A percentile compares a stretch with the other conserved stretches of the same genome.
These are phyloP conservation scores for Eupithecia centaureata DNA, from an alignment of 2,888 invertebrate species.

Conservation along the genomic window DNA sequence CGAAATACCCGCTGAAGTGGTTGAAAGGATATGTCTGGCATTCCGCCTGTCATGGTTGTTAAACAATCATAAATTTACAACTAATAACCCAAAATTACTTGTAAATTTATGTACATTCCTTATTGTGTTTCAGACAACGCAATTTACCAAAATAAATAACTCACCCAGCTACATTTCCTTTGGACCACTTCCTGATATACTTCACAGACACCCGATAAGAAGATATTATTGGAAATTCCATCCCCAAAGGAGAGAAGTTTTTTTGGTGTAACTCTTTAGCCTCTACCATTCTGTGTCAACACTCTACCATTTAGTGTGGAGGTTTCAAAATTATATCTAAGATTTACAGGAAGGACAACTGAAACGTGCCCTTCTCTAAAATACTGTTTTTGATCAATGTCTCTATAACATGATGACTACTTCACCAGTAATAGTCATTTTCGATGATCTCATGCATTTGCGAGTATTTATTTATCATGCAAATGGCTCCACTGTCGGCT, in stretches of 20 bases:
- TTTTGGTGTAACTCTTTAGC: no score
- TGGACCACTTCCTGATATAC: no score
- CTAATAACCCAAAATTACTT: neutral
- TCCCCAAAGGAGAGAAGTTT: no score
- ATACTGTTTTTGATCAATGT: neutral
- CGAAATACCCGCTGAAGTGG: constrained; percentile 7
- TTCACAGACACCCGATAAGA: no score
- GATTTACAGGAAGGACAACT: no score
- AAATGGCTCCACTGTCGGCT: neutral
- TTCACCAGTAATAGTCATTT: neutral
- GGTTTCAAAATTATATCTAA: no score
- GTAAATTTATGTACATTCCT: no score
- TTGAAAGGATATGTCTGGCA: constrained; percentile 4
- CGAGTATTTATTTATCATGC: neutral
- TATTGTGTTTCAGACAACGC: neutral
- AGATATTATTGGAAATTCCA: no score
- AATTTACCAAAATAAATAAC: neutral
- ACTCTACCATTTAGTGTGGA: no score
- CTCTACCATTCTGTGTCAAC: no score
- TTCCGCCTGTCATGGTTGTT: neutral
- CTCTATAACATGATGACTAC: neutral
- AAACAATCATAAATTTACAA: neutral
- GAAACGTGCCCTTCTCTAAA: no score
- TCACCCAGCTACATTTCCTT: no score
- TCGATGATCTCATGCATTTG: neutral